These are phyloP conservation scores for Molorchus minor DNA, from an alignment of 2,888 invertebrate species.

Conservation along the genomic window DNA sequence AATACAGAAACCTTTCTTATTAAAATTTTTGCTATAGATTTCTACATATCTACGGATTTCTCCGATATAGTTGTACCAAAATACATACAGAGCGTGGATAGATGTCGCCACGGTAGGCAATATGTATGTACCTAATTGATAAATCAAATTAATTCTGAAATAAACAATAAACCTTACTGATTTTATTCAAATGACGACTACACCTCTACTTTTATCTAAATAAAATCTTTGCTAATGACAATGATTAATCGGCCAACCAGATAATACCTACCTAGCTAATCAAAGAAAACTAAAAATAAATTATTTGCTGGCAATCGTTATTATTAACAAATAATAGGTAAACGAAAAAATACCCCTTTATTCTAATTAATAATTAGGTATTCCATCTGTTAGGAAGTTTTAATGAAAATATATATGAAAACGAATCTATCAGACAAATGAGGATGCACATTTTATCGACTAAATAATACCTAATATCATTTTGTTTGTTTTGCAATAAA, in stretches of 20 bases:
- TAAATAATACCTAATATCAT: slow-evolving; percentile 28
- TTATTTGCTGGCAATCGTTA: slow-evolving; percentile 12
- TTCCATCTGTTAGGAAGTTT: background rate
- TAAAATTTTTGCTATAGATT: too few species aligned
- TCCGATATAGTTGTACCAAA: too few species aligned
- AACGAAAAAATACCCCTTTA: background rate
- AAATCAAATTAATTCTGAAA: background rate
- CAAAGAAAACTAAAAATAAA: slow-evolving; percentile 8
- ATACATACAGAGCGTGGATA: too few species aligned
- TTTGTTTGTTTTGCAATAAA: slow-evolving; percentile 30
- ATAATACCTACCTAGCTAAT: slow-evolving; percentile 3
- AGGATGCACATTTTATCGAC: slow-evolving; percentile 15
- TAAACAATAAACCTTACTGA: slow-evolving; percentile 1
- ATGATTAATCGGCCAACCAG: background rate
- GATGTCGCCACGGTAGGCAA: too few species aligned
- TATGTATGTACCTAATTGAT: too few species aligned
- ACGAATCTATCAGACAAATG: background rate
- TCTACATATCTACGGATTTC: too few species aligned
- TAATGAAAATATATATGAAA: slow-evolving; percentile 19
- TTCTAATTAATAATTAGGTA: slow-evolving; percentile 8
- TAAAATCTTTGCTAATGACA: slow-evolving; percentile 8
- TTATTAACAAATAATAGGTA: slow-evolving; percentile 11
- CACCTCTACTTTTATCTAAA: background rate
- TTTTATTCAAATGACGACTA: slow-evolving; percentile 8
- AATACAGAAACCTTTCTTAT: too few species aligned